phyloP scores from a whole-genome alignment of 2,888 invertebrate genomes.

The Phanerotoma sp. region DNA sequence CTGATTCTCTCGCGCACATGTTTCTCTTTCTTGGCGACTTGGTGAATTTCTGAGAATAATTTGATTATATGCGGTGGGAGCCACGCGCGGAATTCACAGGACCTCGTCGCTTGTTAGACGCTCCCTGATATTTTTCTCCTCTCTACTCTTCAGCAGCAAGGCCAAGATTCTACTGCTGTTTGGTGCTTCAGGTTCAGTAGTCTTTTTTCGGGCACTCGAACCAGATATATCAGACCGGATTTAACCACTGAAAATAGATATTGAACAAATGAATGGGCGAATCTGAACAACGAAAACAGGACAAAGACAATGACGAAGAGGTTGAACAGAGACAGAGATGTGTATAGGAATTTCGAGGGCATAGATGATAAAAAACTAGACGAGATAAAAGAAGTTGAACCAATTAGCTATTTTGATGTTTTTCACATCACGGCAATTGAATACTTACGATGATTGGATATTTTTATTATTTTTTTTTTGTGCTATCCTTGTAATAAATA shows the following conservation, averaged over 20 bases:
- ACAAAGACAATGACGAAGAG: constrained; percentile 4
- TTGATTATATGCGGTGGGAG: constrained; percentile 46
- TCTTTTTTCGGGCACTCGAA: constrained; percentile 24
- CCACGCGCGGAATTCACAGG: constrained; percentile 42
- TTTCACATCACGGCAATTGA: constrained; percentile 16
- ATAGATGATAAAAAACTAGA: constrained; percentile 23
- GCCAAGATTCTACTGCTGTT: constrained; percentile 18
- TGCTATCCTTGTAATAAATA: neutral
- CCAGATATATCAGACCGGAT: constrained; percentile 34
- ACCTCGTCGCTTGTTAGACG: constrained; percentile 35
- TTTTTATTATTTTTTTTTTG: neutral
- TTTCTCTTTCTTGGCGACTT: constrained; percentile 34
- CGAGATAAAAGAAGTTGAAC: constrained; percentile 20
- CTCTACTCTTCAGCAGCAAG: constrained; percentile 14
- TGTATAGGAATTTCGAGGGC: constrained; percentile 26
- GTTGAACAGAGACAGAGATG: too few relatives aligned
- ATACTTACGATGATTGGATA: neutral
- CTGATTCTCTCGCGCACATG: constrained; percentile 39
- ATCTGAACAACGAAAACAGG: constrained; percentile 4
- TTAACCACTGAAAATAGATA: constrained; percentile 37
- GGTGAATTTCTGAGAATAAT: constrained; percentile 46
- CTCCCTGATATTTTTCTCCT: constrained; percentile 21
- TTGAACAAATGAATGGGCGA: constrained; percentile 35
- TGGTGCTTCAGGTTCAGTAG: constrained; percentile 28
- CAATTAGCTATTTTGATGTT: constrained; percentile 28